Base-by-base conservation (phyloP, 2,797 vertebrate species). In the Clamator glandarius region DNA sequence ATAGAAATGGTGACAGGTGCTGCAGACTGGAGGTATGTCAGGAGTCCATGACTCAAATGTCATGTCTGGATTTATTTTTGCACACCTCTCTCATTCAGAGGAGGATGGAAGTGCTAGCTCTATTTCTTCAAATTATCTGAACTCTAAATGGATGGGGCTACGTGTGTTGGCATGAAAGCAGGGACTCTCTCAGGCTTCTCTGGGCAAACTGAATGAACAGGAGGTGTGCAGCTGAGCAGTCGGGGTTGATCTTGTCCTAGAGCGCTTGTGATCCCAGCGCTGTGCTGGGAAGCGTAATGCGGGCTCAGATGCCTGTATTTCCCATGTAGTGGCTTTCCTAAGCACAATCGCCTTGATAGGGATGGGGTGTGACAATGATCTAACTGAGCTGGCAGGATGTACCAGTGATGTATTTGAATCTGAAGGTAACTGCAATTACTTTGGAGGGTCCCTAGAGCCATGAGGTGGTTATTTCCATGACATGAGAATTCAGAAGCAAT, bases 331-430 rank as follows among this genome's bases (percentile, higher is more conserved):
- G 41, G 35, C 55, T 80, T 68, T 72, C 33, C 68, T 63, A 15
- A 76, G 36, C 9, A 23, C 0, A 4, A 9, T 17, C 73, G 24
- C 50, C 24, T 85, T 52, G 15, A 31, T 3, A 41, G 44, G 15
- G 21, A 41, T 33, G n/a, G n/a, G 41, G 2, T 29, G 13, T 2
- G 3, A 67, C 0, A 3, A 63, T 55, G 14, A 6, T 31, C 68
- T 92, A 54, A 58, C 3, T 4, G 35, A 54, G 26, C 19, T 77
- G 59, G 26, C 54, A 63, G 16, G 31, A 82, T 15, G 6, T 20
- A 26, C 12, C n/a, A 36, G 55, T 25, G 50, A 33, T 51, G 12
- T 42, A 19, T 74, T 69, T 67, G 28, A 63, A 35, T 51, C 46
- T 46, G 41, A 77, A 84, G 57, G 11, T 63, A 26, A 24, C 52